Evolutionary conservation across 1,140 invertebrate species (phyloP).

Genomic region (Meteorus sp.): DNA sequence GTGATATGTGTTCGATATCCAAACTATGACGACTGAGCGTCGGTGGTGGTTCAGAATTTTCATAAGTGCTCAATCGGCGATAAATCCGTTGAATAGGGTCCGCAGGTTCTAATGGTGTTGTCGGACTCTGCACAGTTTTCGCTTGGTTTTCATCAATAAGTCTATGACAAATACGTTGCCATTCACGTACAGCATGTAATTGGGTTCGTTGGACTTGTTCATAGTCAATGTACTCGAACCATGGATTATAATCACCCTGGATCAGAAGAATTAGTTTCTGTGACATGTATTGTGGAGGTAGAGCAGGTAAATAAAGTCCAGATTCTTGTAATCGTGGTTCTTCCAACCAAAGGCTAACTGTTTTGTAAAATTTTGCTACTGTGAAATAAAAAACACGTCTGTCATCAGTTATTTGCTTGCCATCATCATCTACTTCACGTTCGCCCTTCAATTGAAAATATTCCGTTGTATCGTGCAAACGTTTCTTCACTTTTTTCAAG

Average conservation of each 20-base stretch:
- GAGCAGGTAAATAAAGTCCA: slow-evolving; percentile 69
- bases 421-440: slow-evolving; percentile 45
- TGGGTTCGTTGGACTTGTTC: slow-evolving; percentile 61
- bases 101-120: slow-evolving; percentile 32
- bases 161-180: slow-evolving; percentile 48
- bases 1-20: slow-evolving; percentile 34
- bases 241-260: slow-evolving; percentile 62
- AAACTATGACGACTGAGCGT: slow-evolving; percentile 43
- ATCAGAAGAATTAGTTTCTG: slow-evolving; percentile 60
- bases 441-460: slow-evolving; percentile 61
- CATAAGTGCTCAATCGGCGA: slow-evolving; percentile 65
- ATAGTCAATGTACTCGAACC: slow-evolving; percentile 71
- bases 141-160: slow-evolving; percentile 26
- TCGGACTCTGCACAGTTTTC: slow-evolving; percentile 31
- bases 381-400: slow-evolving; percentile 52
- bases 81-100: slow-evolving; percentile 63
- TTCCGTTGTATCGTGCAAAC: slow-evolving; percentile 67
- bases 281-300: slow-evolving; percentile 73
- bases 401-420: slow-evolving; percentile 50
- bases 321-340: slow-evolving; percentile 74
- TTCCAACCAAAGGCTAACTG: slow-evolving; percentile 76
- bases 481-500: slow-evolving; percentile 74
- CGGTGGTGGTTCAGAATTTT: slow-evolving; percentile 61
- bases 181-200: slow-evolving; percentile 55
- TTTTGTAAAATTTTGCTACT: slow-evolving; percentile 61